Conservation (phyloP, 2,113 vertebrate species). For the Pelmatolapia mariae region DNA sequence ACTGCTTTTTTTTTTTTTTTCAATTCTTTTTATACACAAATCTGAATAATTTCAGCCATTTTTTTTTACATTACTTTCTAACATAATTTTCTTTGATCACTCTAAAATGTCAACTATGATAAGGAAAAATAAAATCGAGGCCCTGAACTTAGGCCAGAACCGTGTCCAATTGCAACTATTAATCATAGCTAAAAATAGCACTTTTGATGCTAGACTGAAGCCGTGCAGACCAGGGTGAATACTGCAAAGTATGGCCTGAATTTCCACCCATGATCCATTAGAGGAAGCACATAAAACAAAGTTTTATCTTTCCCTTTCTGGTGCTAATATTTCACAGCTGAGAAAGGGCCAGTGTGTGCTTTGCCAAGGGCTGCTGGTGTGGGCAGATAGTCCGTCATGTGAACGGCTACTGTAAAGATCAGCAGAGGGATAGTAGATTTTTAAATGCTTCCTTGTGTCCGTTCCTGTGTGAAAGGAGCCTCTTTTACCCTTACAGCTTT, state of each 20-base stretch:
- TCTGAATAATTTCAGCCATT: neutral
- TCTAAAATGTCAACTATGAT: neutral
- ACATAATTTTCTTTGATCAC: slow-evolving; percentile 38
- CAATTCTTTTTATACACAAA: neutral
- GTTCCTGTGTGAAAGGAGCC: slow-evolving; percentile 42
- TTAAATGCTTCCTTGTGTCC: slow-evolving; percentile 51
- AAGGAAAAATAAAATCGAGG: neutral
- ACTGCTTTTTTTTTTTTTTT: neutral
- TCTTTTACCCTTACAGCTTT: slow-evolving; percentile 34
- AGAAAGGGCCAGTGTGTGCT: slow-evolving; percentile 28
- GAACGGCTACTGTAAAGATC: slow-evolving; percentile 47
- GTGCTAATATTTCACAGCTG: slow-evolving; percentile 35
- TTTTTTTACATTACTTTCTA: neutral
- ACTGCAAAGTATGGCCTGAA: neutral
- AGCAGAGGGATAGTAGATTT: slow-evolving; percentile 16
- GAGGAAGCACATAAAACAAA: slow-evolving; percentile 8
- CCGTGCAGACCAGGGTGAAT: neutral
- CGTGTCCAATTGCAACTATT: neutral
- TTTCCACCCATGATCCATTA: slow-evolving; percentile 9
- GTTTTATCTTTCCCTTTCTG: slow-evolving; percentile 11
- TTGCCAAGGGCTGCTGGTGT: slow-evolving; percentile 41
- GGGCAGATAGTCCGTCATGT: slow-evolving; percentile 47
- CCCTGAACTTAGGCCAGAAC: neutral
- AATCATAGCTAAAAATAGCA: slow-evolving; percentile 24
- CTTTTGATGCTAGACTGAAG: neutral